Conservation (phyloP, 2,797 vertebrate genomes). For the Argyrosomus regius region DNA sequence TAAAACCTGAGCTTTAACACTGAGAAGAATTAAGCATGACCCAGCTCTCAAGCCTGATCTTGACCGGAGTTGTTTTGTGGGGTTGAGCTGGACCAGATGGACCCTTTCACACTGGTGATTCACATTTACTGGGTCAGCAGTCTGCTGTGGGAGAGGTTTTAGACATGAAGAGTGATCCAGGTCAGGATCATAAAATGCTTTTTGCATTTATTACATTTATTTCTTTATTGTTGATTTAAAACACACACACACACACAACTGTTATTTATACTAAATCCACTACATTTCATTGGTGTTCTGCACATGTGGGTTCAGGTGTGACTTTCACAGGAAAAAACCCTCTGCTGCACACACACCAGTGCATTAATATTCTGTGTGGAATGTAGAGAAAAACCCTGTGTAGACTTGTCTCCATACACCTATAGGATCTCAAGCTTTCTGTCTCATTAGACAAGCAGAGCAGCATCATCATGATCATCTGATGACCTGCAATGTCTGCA, state of each 20-base stretch:
- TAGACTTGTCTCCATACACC: not conserved
- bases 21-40: constrained; percentile 9
- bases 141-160: constrained; percentile 8
- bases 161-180: not conserved
- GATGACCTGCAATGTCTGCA: constrained; percentile 33
- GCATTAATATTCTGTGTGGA: not conserved
- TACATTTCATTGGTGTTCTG: not conserved
- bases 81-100: constrained; percentile 1
- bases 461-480: constrained; percentile 32
- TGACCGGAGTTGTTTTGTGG: constrained; percentile 10
- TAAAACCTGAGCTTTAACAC: not conserved
- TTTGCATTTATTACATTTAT: not conserved
- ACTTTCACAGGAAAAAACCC: not conserved
- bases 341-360: not conserved
- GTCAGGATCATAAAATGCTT: not conserved
- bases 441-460: constrained; percentile 45
- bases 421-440: constrained; percentile 30
- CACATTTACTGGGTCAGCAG: constrained; percentile 26
- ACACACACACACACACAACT: not conserved
- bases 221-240: not conserved
- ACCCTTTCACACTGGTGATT: constrained; percentile 11
- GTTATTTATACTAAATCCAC: not conserved
- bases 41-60: constrained; percentile 18
- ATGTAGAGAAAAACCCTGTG: not conserved
- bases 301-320: not conserved